A percentile compares a stretch with the other conserved stretches of the same genome.
These are phyloP conservation scores for Tragopan temminckii DNA, from an alignment of 2,797 vertebrate genomes.

Conservation along the genomic window DNA sequence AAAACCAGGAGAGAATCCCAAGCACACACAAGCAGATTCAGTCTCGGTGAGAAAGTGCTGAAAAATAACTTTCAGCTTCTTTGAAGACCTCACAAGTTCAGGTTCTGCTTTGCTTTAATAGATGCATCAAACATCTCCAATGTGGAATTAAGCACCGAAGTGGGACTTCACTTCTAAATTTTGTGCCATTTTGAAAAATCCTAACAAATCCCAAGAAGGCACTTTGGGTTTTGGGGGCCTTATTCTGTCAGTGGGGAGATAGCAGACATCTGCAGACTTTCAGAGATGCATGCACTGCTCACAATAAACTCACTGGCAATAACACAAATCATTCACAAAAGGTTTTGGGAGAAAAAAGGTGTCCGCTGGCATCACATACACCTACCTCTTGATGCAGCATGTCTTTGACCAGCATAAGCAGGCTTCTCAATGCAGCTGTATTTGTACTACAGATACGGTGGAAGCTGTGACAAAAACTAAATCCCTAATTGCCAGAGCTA, in stretches of 20 bases:
- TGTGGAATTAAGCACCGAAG: background rate
- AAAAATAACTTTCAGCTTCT: background rate
- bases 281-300: background rate
- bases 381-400: background rate
- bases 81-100: background rate
- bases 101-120: background rate
- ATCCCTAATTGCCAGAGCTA: background rate
- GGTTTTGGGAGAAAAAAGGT: background rate
- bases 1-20: background rate
- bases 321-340: background rate
- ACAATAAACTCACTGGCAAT: too few relatives aligned
- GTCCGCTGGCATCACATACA: background rate
- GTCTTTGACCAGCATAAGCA: background rate
- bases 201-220: background rate
- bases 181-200: too few relatives aligned
- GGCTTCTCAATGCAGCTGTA: background rate
- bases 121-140: background rate
- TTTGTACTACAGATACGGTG: background rate
- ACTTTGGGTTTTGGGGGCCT: background rate
- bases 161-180: background rate
- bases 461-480: background rate
- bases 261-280: too few relatives aligned
- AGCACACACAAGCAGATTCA: background rate
- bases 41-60: background rate
- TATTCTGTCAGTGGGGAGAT: too few relatives aligned